These are phyloP conservation scores for Leptinotarsa undecemlineata DNA, from an alignment of 1,140 invertebrate species.

Conservation along the genomic window DNA sequence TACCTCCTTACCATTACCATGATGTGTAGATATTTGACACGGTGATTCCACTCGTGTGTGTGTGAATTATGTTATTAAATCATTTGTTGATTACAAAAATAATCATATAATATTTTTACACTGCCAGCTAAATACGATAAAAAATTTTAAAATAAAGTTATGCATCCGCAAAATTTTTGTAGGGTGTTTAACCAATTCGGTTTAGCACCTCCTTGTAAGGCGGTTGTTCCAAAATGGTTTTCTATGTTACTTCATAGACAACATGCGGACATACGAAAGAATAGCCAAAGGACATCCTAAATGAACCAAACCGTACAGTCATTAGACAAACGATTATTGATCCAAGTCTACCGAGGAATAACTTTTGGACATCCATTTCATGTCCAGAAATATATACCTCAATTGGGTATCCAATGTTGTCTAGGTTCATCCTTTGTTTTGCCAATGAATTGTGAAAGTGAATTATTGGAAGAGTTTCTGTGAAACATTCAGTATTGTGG, in stretches of 20 bases:
- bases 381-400: no score
- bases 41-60: background rate
- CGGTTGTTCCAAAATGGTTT: no score
- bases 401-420: background rate
- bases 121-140: slow-evolving; percentile 2
- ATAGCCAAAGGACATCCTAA: no score
- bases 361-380: no score
- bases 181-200: no score
- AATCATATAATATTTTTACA: background rate
- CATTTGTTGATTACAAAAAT: background rate
- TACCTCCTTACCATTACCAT: background rate
- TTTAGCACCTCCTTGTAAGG: no score
- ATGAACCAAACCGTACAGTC: no score
- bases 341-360: background rate
- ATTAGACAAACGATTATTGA: background rate
- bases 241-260: no score
- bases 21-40: background rate
- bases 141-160: slow-evolving; percentile 1
- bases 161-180: no score
- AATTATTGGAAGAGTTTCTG: slow-evolving; percentile 5
- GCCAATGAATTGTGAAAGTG: slow-evolving; percentile 4
- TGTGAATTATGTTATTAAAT: background rate
- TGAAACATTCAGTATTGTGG: slow-evolving; percentile 18
- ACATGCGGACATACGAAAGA: no score
- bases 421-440: background rate